Evolutionary conservation across 1,140 invertebrate species (phyloP).

Genomic region (Coptotermes formosanus): DNA sequence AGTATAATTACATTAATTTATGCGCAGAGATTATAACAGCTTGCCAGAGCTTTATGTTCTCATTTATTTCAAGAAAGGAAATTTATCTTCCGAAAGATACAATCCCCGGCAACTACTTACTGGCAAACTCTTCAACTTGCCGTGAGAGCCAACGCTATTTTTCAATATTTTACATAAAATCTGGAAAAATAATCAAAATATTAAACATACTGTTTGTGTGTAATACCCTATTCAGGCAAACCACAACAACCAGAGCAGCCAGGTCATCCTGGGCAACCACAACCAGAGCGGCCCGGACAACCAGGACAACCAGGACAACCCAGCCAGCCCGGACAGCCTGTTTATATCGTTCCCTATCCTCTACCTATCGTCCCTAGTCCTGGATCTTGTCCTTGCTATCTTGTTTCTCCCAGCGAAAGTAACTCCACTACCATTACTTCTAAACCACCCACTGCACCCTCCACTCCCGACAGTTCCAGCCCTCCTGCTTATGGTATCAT

Average conservation of each 20-base stretch:
- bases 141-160: too few relatives aligned
- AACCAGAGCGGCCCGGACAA: neutral
- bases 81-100: too few relatives aligned
- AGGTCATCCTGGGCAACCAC: slow-evolving; percentile 14
- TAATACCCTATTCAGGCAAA: neutral
- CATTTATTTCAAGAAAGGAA: too few relatives aligned
- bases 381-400: slow-evolving; percentile 54
- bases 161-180: too few relatives aligned
- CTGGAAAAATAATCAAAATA: neutral
- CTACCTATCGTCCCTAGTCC: slow-evolving; percentile 55
- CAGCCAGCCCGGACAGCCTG: slow-evolving; percentile 31
- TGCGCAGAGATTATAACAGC: too few relatives aligned
- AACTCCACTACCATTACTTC: slow-evolving; percentile 35
- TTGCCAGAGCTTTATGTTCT: too few relatives aligned
- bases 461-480: slow-evolving; percentile 9
- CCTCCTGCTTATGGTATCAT: slow-evolving; percentile 51
- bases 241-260: slow-evolving; percentile 3
- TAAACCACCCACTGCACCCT: slow-evolving; percentile 33
- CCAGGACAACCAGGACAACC: slow-evolving; percentile 10
- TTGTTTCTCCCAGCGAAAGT: slow-evolving; percentile 49
- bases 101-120: too few relatives aligned
- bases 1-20: too few relatives aligned
- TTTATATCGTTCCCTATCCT: slow-evolving; percentile 55
- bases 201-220: neutral
- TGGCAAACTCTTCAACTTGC: too few relatives aligned